Base-by-base conservation (phyloP, 1,140 invertebrate species). In the Drosophila burlai region DNA sequence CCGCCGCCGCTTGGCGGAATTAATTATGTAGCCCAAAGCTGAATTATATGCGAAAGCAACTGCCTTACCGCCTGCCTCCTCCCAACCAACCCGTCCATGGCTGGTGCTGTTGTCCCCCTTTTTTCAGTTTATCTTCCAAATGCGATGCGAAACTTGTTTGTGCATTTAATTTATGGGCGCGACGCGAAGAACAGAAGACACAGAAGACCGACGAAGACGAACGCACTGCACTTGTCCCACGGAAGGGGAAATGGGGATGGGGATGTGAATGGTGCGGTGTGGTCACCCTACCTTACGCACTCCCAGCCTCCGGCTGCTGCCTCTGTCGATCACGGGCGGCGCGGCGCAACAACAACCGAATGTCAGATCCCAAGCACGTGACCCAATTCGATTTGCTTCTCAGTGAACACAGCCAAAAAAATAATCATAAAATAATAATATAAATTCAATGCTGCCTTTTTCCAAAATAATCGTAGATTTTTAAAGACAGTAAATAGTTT, bases 11-110 rank as follows among this genome's bases (percentile, higher is more conserved):
- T 80, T 90, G 85, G 79, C 79, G 85, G 85, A 90, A 90, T 90
- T 90, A 90, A 90, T 90, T 90, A 90, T 90, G 85, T 90, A 81
- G 85, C 85, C 85, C 85, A 90, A 84, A 90, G 85, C 85, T 90
- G 76, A 90, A 90, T 90, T 90, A 90, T 90, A 90, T 90, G 85
- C 85, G 85, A 90, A 85, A 90, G 81, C 85, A 90, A 72, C 71
- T 47, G 83, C 86, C 55, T 55, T 29, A 50, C 38, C 46, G 40
- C 42, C 16, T 43, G n/a, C 47, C 40, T 13, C 29, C 84, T 24
- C 52, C 42, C 42, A 15, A 15, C 29, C 26, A 29, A 29, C 45
- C 38, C 49, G 38, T 21, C 64, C 50, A 46, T 40, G 10, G 45
- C 42, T 15, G 46, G n/a, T 60, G 68, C 59, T 72, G 69, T 60